Base-by-base conservation (phyloP, 2,113 vertebrate species). In the Sminthopsis crassicaudata region DNA sequence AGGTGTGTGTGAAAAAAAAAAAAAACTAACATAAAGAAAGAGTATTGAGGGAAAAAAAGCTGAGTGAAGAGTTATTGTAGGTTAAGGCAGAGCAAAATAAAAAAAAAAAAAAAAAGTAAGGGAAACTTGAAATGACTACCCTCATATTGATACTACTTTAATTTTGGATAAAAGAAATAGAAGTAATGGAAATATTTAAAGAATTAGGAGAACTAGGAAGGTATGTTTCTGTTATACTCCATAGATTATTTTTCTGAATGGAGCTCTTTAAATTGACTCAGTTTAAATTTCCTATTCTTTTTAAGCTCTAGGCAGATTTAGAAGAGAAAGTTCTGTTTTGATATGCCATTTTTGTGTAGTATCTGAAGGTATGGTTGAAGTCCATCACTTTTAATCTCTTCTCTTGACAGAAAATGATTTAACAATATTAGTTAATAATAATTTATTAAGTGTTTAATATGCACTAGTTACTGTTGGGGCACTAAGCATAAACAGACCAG, bases 241-340 rank as follows among this genome's bases (percentile, higher is more conserved):
- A 57, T 50, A 91, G 50, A 92, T 60, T 92, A 52, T 10, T 30
- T 89, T 94, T 90, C 6, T 91, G 52, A 93, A 76, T 89, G 57
- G 4, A 93, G 0, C 25, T 84, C 25, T 94, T 96, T 91, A 91
- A 90, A 90, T 53, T 22, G 6, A 6, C 76, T 57, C 57, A 2
- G 48, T 26, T 89, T 57, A 11, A 88, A 11, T 93, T 11, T 48
- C 14, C 22, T 92, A 46, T 90, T 22, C 22, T 91, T 93, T 92
- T 51, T 48, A 92, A 46, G 92, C 91, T 57, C 30, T 42, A 25
- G 27, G 26, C n/a, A 2, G 89, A 92, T 90, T 52, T 60, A 90
- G 5, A 46, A 23, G 5, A 92, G 60, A 89, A 76, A 90, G 8
- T 19, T 5, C 24, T 91, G 7, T 2, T 55, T 90, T 51, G 53